A percentile compares a stretch with the other conserved stretches of the same genome.
Conservation (phyloP, 2,888 invertebrate species). For the Saturnia pavonia region DNA sequence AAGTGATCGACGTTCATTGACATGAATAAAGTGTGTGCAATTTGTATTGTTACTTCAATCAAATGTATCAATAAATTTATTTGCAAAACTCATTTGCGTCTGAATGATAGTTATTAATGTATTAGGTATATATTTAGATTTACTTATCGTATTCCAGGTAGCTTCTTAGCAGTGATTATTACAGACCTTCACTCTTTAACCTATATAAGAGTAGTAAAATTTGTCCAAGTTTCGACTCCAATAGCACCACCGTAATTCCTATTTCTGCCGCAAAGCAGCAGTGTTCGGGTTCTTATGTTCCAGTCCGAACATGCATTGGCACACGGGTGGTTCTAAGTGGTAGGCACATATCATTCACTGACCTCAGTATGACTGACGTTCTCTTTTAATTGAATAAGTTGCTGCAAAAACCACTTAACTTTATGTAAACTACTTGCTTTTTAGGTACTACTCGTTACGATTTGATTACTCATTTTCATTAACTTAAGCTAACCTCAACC, state of each 20-base stretch:
- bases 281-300: too few species aligned
- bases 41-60: slow-evolving; percentile 14
- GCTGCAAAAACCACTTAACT: background rate
- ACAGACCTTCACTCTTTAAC: too few species aligned
- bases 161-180: too few species aligned
- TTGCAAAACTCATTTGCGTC: background rate
- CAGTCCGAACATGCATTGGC: background rate
- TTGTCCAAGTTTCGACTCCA: too few species aligned
- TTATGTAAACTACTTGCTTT: background rate
- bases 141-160: too few species aligned
- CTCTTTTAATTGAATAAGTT: background rate
- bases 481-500: background rate
- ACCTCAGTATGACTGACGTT: background rate
- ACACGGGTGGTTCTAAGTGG: background rate
- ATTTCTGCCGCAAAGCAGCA: too few species aligned
- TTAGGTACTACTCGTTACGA: too few species aligned
- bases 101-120: background rate
- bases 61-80: background rate
- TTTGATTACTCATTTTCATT: background rate
- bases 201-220: too few species aligned
- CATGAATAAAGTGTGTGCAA: slow-evolving; percentile 11
- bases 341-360: too few species aligned
- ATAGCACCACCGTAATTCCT: too few species aligned
- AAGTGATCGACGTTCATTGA: slow-evolving; percentile 16
- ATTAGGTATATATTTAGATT: background rate